Base-by-base conservation (phyloP, 1,140 invertebrate genomes). In the Pseudomyrmex dendroicus region DNA sequence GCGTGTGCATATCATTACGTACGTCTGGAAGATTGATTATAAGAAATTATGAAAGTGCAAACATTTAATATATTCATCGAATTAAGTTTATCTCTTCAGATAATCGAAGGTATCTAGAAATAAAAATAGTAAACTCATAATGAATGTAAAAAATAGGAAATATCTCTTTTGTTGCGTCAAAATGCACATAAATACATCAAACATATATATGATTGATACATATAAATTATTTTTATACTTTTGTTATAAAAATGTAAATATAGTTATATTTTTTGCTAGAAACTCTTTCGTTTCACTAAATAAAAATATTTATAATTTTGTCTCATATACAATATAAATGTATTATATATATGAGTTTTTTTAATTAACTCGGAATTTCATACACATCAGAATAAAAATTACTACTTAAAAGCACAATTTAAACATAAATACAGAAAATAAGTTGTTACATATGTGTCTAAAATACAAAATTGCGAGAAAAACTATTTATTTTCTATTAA, bases 401-500 rank as follows among this genome's bases (percentile, higher is more conserved):
- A 64, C 25, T 54, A 44, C 9, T 20, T 50, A 25, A 35, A 76
- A 44, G 8, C 50, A 20, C 9, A 50, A 22, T 25, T 62, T 17
- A 12, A 35, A 52, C 46, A 7, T 35, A 4, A 50, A 67, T 52
- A 46, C 22, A 62, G 50, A 74, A 74, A 83, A 76, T 73, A 83
- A 72, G 22, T 77, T 76, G 74, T 83, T 67, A 61, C 25, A 35
- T 35, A 57, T 50, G 22, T 17, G 10, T 56, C n/a, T 17, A 64
- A 57, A 35, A 56, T 46, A 50, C 10, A 72, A 52, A 35, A 12
- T 62, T 72, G 50, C 0, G 5, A 13, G n/a, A 54, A 76, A 20
- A 52, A 52, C 35, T 52, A 15, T 15, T 54, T 63, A 56, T 12
- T n/a, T 50, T 72, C 25, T n/a, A 13, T 52, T 76, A 7, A 25